Percentiles rank a stretch among this genome's conserved stretches.
These are phyloP conservation scores for Takifugu rubripes DNA, from an alignment of 2,797 vertebrate species.

Conservation along the genomic window DNA sequence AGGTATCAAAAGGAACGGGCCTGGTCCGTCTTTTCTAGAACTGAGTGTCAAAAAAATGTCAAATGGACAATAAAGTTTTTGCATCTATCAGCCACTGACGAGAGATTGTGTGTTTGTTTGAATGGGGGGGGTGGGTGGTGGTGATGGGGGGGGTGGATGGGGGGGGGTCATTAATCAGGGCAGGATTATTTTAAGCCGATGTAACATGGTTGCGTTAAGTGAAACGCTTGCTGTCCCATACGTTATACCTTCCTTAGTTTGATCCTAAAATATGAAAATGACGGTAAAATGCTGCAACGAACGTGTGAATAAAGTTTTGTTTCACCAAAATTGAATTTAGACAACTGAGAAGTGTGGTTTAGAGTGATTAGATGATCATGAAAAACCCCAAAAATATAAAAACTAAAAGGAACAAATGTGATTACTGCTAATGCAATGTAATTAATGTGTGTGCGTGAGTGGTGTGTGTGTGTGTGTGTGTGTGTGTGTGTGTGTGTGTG, in stretches of 20 bases:
- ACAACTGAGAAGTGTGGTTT: too few species aligned
- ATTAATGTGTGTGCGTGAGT: too few species aligned
- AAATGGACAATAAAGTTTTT: conserved; percentile 74
- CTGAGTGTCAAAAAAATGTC: conserved; percentile 50
- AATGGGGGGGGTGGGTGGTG: conserved; percentile 11
- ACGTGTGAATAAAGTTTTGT: not conserved
- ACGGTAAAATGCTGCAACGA: too few species aligned
- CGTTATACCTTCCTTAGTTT: too few species aligned
- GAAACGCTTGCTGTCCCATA: too few species aligned
- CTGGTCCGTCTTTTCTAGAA: conserved; percentile 68
- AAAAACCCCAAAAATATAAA: not conserved
- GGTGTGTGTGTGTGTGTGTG: too few species aligned
- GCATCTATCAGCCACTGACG: conserved; percentile 35
- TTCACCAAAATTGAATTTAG: not conserved
- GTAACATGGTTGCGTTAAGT: not conserved
- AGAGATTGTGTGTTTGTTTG: too few species aligned
- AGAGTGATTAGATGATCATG: not conserved
- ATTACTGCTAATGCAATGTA: too few species aligned
- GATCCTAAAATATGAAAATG: too few species aligned
- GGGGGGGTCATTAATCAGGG: not conserved
- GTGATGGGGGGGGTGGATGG: conserved; percentile 8
- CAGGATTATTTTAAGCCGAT: too few species aligned
- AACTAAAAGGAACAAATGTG: not conserved
- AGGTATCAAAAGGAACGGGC: conserved; percentile 43
- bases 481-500: too few species aligned